A percentile compares a stretch with the other conserved stretches of the same genome.
These are phyloP conservation scores for Salpingus planirostris DNA, from an alignment of 2,888 invertebrate genomes.

Conservation along the genomic window DNA sequence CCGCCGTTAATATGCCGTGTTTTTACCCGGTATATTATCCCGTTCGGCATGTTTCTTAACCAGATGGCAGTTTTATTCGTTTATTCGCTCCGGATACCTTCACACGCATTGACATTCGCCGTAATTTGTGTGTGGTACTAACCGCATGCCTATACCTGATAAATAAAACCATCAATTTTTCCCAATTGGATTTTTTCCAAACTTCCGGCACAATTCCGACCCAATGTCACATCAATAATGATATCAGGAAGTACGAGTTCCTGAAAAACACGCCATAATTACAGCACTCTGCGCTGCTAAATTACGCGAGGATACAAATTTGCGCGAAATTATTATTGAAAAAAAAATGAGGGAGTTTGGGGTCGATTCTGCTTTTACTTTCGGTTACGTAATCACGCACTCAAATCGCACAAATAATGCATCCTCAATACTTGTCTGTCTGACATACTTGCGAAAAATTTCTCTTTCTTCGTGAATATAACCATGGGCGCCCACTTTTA, in stretches of 20 bases:
- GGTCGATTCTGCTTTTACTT: constrained; percentile 13
- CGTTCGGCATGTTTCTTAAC: constrained; percentile 1
- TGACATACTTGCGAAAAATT: constrained; percentile 21
- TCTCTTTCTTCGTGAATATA: constrained; percentile 17
- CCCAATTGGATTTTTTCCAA: constrained; percentile 3
- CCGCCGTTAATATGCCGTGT: too few relatives aligned
- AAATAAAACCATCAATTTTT: too few relatives aligned
- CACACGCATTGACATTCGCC: constrained; percentile 5
- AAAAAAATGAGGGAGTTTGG: too few relatives aligned
- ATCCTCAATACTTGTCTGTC: constrained; percentile 6
- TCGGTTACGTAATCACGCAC: constrained; percentile 13
- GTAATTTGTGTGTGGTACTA: constrained; percentile 9
- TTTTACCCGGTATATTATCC: too few relatives aligned
- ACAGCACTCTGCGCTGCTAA: too few relatives aligned
- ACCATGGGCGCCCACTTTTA: too few relatives aligned
- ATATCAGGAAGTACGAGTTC: constrained; percentile 5
- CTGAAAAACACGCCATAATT: too few relatives aligned
- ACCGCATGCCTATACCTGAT: too few relatives aligned
- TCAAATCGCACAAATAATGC: too few relatives aligned
- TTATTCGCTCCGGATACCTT: constrained; percentile 6
- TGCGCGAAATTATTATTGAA: too few relatives aligned
- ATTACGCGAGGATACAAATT: too few relatives aligned
- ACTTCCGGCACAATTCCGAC: constrained; percentile 1
- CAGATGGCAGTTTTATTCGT: constrained; percentile 2
- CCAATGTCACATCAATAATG: constrained; percentile 8